A percentile compares a stretch with the other conserved stretches of the same genome.
phyloP scores from a whole-genome alignment of 2,113 vertebrate genomes.

The Castor canadensis region DNA sequence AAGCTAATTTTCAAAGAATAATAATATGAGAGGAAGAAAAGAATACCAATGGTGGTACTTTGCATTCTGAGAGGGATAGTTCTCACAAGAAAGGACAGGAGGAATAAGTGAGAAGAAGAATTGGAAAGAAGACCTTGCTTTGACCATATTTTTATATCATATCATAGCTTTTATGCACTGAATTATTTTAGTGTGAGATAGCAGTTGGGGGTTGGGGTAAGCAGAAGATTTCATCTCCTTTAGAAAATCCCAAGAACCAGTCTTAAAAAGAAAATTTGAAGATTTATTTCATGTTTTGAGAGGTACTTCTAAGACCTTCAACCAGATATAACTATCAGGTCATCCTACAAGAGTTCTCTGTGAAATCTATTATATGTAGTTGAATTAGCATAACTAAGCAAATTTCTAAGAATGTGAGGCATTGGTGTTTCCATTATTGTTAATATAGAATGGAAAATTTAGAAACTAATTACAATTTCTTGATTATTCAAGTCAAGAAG shows the following conservation, averaged over 20 bases:
- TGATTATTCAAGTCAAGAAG: not conserved
- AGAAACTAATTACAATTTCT: not conserved
- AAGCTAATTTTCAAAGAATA: not conserved
- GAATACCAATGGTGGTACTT: not conserved
- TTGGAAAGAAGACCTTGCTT: not conserved
- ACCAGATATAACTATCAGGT: not conserved
- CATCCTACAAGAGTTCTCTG: not conserved
- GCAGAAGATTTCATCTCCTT: not conserved
- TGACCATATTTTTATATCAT: not conserved
- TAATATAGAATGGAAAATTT: not conserved
- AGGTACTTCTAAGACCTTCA: not conserved
- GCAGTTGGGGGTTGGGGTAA: not conserved
- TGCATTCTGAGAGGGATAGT: not conserved
- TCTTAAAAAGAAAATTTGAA: not conserved
- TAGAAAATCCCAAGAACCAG: not conserved
- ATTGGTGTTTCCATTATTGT: not conserved
- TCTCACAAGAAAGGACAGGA: not conserved
- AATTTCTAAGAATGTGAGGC: not conserved
- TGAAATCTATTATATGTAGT: not conserved
- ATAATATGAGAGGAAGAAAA: not conserved
- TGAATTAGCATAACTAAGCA: not conserved
- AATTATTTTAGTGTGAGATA: conserved; percentile 1
- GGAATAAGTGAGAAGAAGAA: not conserved
- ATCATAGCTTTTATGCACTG: not conserved
- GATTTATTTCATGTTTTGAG: not conserved